phyloP scores from a whole-genome alignment of 2,113 vertebrate genomes.

The Gopherus evgoodei region DNA sequence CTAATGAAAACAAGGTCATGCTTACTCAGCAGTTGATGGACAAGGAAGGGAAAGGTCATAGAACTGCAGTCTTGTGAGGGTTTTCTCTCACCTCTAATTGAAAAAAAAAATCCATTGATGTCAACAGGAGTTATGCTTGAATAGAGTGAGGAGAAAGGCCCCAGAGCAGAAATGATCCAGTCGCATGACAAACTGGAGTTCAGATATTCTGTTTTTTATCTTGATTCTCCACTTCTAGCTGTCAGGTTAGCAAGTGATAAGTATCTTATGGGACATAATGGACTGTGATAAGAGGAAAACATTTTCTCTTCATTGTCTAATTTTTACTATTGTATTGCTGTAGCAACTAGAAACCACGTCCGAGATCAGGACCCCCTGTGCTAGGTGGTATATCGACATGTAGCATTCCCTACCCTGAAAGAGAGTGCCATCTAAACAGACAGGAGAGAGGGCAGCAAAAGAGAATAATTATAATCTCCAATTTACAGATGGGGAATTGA shows the following conservation, averaged over 20 bases:
- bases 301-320: slow-evolving; percentile 29
- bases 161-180: slow-evolving; percentile 36
- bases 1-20: slow-evolving; percentile 76
- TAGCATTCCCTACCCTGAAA: not conserved
- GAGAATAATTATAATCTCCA: not conserved
- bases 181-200: slow-evolving; percentile 48
- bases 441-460: not conserved
- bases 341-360: not conserved
- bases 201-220: slow-evolving; percentile 38
- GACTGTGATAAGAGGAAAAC: not conserved
- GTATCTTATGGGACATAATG: slow-evolving; percentile 41
- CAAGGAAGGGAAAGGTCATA: slow-evolving; percentile 56
- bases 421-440: not conserved
- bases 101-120: slow-evolving; percentile 56
- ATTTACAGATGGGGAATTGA: not conserved
- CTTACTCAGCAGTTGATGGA: slow-evolving; percentile 54
- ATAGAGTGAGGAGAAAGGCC: slow-evolving; percentile 15
- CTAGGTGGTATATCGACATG: not conserved
- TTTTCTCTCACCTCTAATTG: slow-evolving; percentile 47
- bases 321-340: slow-evolving; percentile 44
- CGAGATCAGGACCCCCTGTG: not conserved
- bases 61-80: slow-evolving; percentile 14
- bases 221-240: slow-evolving; percentile 39
- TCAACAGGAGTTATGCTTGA: not conserved
- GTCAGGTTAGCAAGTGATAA: not conserved